Evolutionary conservation across 2,888 invertebrate species (phyloP).

Genomic region (Actias luna): DNA sequence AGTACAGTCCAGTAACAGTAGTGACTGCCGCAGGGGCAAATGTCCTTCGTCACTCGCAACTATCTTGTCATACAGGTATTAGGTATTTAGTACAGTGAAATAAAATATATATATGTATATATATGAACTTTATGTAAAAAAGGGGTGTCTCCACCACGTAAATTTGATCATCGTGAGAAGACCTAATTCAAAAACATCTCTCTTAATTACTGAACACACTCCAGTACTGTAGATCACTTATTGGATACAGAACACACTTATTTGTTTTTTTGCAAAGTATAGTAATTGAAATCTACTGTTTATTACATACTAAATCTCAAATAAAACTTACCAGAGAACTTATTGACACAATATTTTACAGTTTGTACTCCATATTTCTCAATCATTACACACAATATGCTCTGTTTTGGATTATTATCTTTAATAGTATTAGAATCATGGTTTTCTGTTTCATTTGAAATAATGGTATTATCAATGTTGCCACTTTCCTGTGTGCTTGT

Average conservation of each 20-base stretch:
- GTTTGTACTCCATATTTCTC: conserved; percentile 49
- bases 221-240: background rate
- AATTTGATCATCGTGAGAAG: too few species aligned
- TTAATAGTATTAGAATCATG: conserved; percentile 12
- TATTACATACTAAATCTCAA: conserved; percentile 11
- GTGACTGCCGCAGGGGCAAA: too few species aligned
- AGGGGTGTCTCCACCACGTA: too few species aligned
- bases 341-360: conserved; percentile 36
- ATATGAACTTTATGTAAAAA: too few species aligned
- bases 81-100: too few species aligned
- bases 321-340: conserved; percentile 49
- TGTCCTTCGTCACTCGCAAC: too few species aligned
- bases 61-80: too few species aligned
- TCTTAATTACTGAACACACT: too few species aligned
- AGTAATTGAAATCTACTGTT: background rate
- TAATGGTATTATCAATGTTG: background rate
- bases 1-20: too few species aligned
- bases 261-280: background rate
- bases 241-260: background rate
- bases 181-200: too few species aligned
- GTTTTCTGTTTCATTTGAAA: conserved; percentile 20
- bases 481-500: background rate
- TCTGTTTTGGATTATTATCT: conserved; percentile 35
- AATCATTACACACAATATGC: conserved; percentile 57
- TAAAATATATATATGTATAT: too few species aligned